Evolutionary conservation across 2,113 vertebrate species (phyloP).

Genomic region (Heterotilapia buettikoferi): DNA sequence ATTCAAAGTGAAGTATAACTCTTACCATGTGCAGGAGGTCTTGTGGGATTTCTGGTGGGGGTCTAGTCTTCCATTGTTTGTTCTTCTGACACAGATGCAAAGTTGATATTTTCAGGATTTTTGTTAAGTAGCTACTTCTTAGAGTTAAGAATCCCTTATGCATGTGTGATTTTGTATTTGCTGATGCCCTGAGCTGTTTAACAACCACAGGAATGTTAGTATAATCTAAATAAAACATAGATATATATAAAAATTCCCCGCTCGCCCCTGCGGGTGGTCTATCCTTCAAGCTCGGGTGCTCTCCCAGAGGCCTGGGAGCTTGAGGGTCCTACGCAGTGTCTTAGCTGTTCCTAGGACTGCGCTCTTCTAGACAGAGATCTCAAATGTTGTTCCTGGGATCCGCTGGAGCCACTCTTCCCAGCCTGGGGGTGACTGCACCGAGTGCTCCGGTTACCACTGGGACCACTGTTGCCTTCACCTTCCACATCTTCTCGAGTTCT

Average conservation of each 20-base stretch:
- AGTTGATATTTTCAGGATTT: background rate
- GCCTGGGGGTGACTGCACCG: background rate
- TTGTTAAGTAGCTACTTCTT: background rate
- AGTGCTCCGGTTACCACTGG: background rate
- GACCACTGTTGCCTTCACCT: background rate
- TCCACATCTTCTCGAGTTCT: background rate
- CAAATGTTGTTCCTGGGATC: background rate
- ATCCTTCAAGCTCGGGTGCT: background rate
- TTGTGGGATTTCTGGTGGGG: background rate
- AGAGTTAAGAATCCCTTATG: background rate
- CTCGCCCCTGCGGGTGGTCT: background rate
- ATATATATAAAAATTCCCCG: background rate
- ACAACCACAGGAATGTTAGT: background rate
- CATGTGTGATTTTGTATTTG: background rate
- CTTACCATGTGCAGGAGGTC: slow-evolving; percentile 27
- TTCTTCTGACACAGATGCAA: background rate
- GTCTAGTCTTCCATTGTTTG: background rate
- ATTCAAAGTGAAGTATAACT: slow-evolving; percentile 6
- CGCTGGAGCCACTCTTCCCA: background rate
- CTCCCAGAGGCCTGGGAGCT: background rate
- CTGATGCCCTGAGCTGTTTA: background rate
- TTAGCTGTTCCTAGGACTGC: background rate
- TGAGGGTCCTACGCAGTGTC: background rate
- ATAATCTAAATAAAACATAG: background rate
- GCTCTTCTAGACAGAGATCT: background rate